These are phyloP conservation scores for Lanistes nyassanus DNA, from an alignment of 1,140 invertebrate genomes.

Conservation along the genomic window DNA sequence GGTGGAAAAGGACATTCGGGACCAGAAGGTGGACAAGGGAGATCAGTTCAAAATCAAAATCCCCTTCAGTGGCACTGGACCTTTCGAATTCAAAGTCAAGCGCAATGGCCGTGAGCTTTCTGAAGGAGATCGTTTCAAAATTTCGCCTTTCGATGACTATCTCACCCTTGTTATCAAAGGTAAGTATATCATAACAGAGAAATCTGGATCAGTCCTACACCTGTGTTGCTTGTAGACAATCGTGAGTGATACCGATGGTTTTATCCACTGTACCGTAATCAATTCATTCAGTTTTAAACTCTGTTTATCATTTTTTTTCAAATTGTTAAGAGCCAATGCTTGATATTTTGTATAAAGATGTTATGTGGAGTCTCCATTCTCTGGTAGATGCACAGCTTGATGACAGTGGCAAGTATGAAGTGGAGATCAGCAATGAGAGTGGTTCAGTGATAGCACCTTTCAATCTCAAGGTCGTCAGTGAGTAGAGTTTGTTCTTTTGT, in stretches of 20 bases:
- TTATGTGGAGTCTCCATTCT: slow-evolving; percentile 13
- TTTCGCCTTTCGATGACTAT: slow-evolving; percentile 95
- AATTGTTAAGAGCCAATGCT: too few relatives aligned
- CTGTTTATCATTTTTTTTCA: too few relatives aligned
- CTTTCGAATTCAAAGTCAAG: slow-evolving; percentile 84
- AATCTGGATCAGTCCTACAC: too few relatives aligned
- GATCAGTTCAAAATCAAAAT: slow-evolving; percentile 68
- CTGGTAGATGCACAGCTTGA: slow-evolving; percentile 55
- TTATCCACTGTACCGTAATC: neutral
- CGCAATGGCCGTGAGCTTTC: slow-evolving; percentile 83
- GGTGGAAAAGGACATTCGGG: slow-evolving; percentile 54
- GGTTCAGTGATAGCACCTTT: slow-evolving; percentile 87
- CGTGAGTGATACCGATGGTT: neutral
- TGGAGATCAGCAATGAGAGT: slow-evolving; percentile 91
- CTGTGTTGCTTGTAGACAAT: neutral
- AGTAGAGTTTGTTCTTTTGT: slow-evolving; percentile 33
- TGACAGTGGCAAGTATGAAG: slow-evolving; percentile 72
- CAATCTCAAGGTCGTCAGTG: slow-evolving; percentile 80
- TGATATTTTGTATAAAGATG: too few relatives aligned
- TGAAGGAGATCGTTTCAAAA: slow-evolving; percentile 86
- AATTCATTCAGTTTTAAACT: too few relatives aligned
- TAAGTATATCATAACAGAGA: slow-evolving; percentile 26
- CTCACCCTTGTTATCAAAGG: slow-evolving; percentile 77
- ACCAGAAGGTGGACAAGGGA: slow-evolving; percentile 61
- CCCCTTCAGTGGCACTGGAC: slow-evolving; percentile 81